These are phyloP conservation scores for Edolisoma coerulescens DNA, from an alignment of 2,113 vertebrate genomes.

Conservation along the genomic window DNA sequence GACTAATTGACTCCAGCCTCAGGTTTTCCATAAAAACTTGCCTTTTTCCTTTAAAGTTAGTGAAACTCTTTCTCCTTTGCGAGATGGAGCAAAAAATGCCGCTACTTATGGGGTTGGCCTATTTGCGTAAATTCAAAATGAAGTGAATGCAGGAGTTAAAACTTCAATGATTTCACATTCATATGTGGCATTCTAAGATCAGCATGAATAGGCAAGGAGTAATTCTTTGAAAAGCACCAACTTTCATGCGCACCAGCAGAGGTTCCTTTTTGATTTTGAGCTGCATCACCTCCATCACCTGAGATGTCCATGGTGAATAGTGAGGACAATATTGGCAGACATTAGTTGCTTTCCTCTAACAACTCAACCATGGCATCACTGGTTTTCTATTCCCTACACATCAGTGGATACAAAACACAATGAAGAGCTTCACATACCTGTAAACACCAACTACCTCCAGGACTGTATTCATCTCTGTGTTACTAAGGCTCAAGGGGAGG, in stretches of 20 bases:
- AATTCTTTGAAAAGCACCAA: background rate
- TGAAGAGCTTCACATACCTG: background rate
- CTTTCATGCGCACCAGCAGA: too few relatives aligned
- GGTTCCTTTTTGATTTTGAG: background rate
- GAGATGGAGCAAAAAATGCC: background rate
- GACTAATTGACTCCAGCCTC: background rate
- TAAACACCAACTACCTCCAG: background rate
- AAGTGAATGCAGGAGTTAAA: background rate
- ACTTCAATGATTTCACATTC: background rate
- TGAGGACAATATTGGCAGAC: background rate
- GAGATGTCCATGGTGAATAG: rapidly evolving
- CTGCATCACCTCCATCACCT: background rate
- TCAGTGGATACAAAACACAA: background rate
- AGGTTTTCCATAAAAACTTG: background rate
- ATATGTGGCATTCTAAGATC: background rate
- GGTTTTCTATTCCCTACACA: background rate
- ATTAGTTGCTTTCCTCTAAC: background rate
- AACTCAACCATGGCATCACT: background rate
- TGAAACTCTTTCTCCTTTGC: background rate
- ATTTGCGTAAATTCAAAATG: background rate
- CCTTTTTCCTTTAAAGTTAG: background rate
- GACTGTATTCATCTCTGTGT: background rate
- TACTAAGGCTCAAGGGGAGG: background rate
- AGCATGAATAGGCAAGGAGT: background rate
- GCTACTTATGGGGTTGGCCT: background rate